Conservation (phyloP, 2,888 invertebrate species). For the Amblyjoppa proteus region DNA sequence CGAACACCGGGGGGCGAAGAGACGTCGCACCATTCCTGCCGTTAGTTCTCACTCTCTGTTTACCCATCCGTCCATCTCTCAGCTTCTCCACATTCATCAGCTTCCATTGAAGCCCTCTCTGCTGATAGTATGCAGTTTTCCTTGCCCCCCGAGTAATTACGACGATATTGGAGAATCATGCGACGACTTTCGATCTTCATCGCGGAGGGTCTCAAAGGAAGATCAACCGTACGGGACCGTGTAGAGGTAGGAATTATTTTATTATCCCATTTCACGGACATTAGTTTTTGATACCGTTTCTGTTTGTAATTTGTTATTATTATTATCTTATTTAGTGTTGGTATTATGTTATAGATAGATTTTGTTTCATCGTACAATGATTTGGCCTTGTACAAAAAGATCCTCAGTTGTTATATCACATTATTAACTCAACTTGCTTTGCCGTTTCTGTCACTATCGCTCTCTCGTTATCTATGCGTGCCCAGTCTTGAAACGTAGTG, state of each 20-base stretch:
- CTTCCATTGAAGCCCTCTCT: constrained; percentile 31
- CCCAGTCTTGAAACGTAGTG: too few species aligned
- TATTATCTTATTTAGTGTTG: too few species aligned
- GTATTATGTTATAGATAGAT: too few species aligned
- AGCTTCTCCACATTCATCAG: constrained; percentile 32
- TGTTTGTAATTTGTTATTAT: neutral
- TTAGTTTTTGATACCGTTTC: neutral
- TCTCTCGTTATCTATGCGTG: too few species aligned
- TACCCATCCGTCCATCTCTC: constrained; percentile 6
- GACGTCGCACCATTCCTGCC: constrained; percentile 42
- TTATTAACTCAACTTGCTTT: too few species aligned
- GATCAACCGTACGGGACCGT: neutral
- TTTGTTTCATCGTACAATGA: too few species aligned
- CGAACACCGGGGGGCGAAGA: constrained; percentile 41
- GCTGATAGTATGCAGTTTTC: neutral
- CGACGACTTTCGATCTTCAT: constrained; percentile 24
- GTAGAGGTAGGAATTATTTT: neutral
- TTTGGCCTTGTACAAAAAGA: too few species aligned
- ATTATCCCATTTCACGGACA: neutral
- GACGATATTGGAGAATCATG: constrained; percentile 26
- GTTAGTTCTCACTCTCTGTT: neutral
- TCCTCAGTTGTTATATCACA: too few species aligned
- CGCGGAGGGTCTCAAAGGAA: constrained; percentile 9
- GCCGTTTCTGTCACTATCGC: too few species aligned
- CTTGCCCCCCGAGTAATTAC: constrained; percentile 26